Evolutionary conservation across 2,797 vertebrate species (phyloP).

Genomic region (Cynopterus sphinx): DNA sequence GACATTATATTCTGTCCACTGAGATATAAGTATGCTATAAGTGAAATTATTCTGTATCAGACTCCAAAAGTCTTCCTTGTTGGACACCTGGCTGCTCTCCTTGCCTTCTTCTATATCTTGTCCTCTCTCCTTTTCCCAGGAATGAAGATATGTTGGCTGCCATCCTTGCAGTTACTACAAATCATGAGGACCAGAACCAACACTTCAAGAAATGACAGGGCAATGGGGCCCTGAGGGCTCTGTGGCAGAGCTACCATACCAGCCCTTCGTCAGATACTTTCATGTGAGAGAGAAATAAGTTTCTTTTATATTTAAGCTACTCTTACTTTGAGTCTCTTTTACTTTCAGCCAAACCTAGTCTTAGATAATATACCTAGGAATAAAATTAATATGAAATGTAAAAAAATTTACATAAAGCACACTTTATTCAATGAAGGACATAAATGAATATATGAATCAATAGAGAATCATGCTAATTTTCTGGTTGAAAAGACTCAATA

Average conservation of each 20-base stretch:
- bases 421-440: slow-evolving; percentile 20
- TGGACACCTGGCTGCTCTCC: background rate
- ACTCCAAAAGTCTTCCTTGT: background rate
- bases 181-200: background rate
- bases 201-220: background rate
- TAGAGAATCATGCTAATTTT: slow-evolving; percentile 32
- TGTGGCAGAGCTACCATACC: background rate
- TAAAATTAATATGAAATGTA: slow-evolving; percentile 20
- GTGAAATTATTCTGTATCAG: background rate
- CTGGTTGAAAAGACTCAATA: background rate
- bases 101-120: background rate
- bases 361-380: background rate
- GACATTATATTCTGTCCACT: background rate
- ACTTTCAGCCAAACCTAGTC: background rate
- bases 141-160: background rate
- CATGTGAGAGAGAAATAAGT: background rate
- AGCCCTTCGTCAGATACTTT: background rate
- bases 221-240: background rate
- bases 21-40: background rate
- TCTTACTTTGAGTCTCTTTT: background rate
- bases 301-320: background rate
- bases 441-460: slow-evolving; percentile 22
- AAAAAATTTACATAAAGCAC: background rate
- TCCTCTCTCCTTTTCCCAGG: background rate
- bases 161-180: background rate